Evolutionary conservation across 2,113 vertebrate species (phyloP), one percentile per base, ranked within the genome.

Genomic region (Andinoacara biseriatus): DNA sequence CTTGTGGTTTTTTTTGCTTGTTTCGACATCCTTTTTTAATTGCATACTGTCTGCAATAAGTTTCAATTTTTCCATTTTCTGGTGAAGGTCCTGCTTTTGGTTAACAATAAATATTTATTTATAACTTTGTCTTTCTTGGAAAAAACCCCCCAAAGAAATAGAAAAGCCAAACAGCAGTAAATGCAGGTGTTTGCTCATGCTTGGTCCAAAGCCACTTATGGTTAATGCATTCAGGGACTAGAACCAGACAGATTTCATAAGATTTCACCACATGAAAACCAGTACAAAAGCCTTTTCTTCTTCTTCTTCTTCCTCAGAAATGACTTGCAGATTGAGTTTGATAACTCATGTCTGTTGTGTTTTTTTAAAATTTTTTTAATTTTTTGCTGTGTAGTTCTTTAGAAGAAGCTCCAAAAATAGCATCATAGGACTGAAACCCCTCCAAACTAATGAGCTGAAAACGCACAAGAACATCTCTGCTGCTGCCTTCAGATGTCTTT

Each of bases 321-420:
- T 72, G 4, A 54, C 67, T 72, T 52, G 43, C 31, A 72, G 46
- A 33, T 52, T 69, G 43, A 69, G 43, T 46, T 69, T 2, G 65
- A 49, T 49, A 69, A 49, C 5, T 0, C 5, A 69, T 20, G 40
- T 15, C 26, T 0, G 11, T 10, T 43, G 40, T 43, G 40, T 43
- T 10, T 10, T 38, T 38, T 38, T n/a, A n/a, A n/a, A n/a, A 7
- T 43, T 17, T 63, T 5, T 35, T 58, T 52, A 20, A 29, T 76
- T 4, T 56, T 38, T 24, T 35, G 14, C 38, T 7, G 29, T 31
- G 58, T 18, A 43, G 10, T 35, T 67, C 24, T 54, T 49, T 24
- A 31, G 58, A 31, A 58, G 35, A 74, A 10, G 14, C 22, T 67
- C 61, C 62, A 22, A 40, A 85, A 82, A 82, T 67, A 56, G n/a